Conservation (phyloP, 2,113 vertebrate genomes). For the Brienomyrus brachyistius region DNA sequence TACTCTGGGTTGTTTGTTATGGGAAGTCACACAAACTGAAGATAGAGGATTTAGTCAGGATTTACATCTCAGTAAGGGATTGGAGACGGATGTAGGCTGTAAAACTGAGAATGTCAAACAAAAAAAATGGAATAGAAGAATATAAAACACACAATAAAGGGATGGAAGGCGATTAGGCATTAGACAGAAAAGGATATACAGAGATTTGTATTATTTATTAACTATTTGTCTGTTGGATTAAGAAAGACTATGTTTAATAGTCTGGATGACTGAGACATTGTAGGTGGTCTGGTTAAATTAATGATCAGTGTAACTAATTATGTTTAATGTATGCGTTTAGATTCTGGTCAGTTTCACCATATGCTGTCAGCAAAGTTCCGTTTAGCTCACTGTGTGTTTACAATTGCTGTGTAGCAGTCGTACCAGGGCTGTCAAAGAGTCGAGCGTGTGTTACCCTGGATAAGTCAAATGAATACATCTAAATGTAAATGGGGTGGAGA, state of each 20-base stretch:
- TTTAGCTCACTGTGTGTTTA: background rate
- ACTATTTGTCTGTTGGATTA: background rate
- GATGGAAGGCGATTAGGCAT: background rate
- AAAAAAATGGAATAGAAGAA: background rate
- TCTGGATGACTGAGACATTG: background rate
- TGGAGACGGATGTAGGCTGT: background rate
- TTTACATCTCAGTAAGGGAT: background rate
- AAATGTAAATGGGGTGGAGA: background rate
- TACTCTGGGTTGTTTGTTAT: background rate
- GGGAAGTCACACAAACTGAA: background rate
- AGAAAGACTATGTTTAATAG: background rate
- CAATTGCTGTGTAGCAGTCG: background rate
- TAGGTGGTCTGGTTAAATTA: background rate
- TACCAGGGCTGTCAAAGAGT: background rate
- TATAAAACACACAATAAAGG: background rate
- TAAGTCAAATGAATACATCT: slow-evolving; percentile 3
- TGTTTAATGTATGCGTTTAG: background rate
- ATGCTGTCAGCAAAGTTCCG: background rate
- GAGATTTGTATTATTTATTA: background rate
- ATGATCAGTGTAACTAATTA: background rate
- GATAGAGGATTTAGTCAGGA: background rate
- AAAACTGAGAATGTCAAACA: background rate
- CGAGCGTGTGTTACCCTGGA: background rate
- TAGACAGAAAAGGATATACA: background rate
- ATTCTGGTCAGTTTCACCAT: background rate